Evolutionary conservation across 2,888 invertebrate genomes (phyloP), one percentile per base, ranked within the genome.

Genomic region (Tenthredo distinguenda): DNA sequence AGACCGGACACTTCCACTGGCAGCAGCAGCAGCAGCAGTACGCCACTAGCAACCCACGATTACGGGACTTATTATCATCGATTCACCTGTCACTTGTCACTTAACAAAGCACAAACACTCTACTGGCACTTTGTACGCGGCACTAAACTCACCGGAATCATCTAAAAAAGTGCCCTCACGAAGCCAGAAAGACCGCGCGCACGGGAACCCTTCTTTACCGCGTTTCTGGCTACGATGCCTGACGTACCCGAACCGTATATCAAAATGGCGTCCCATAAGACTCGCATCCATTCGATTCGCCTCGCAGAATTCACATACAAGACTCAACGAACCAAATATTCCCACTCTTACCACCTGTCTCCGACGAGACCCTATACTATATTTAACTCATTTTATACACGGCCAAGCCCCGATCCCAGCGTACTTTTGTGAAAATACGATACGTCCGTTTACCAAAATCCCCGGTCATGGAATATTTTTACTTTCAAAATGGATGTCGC

Each of bases 231-330:
- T 87, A 86, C 88, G 88, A 89, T 88, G 92, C 92, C 91, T 92
- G 92, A 92, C 91, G 92, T 91, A 90, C 81, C 83, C 90, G 91
- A 74, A 90, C 90, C 92, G 91, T 92, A 92, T 91, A 92, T 93
- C 92, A 93, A 93, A 92, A 93, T 93, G 92, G 92, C 92, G 92
- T 91, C 91, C 88, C 90, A 88, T 89, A 89, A 91, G 89, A 91
- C 90, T 90, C 90, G 91, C 91, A 92, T 91, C 91, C 91, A 91
- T 92, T 91, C 90, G 90, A 88, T 90, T 90, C 90, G 90, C 90
- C 90, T 88, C 88, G 88, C 88, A 88, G 89, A 89, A 90, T 90
- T 91, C 89, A 65, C 79, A 34, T 50, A 68, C 83, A 47, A 81
- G 62, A 83, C 83, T 26, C 15, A 31, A 71, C 21, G 6, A 34